These are phyloP conservation scores for Mesocricetus auratus DNA, from an alignment of 2,113 vertebrate species.

Conservation along the genomic window DNA sequence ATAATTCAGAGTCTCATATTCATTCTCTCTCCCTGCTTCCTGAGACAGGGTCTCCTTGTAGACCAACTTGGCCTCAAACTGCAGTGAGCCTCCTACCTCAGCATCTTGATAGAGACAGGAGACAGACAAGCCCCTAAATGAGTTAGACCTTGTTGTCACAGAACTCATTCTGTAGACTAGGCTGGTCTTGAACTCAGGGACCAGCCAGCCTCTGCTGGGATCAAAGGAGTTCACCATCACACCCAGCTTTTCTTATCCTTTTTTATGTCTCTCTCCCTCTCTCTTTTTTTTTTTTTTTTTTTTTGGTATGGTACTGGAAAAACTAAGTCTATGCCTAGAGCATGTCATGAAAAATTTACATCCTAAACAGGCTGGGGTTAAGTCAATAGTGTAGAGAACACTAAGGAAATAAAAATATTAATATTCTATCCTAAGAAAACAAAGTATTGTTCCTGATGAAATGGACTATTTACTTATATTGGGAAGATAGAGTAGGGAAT, in stretches of 20 bases:
- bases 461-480: neutral
- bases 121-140: neutral
- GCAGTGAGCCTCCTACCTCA: neutral
- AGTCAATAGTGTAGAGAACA: neutral
- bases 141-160: neutral
- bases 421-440: neutral
- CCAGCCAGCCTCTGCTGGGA: neutral
- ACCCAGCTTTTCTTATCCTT: neutral
- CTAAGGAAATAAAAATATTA: neutral
- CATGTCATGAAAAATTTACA: neutral
- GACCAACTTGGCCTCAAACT: neutral
- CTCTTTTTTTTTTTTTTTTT: neutral
- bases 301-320: neutral
- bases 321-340: neutral
- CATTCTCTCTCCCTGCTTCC: neutral
- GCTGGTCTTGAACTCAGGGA: neutral
- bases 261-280: neutral
- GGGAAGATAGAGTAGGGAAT: neutral
- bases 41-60: neutral
- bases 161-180: neutral
- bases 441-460: slow-evolving; percentile 30
- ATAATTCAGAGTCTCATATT: neutral
- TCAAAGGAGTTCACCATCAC: neutral
- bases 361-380: neutral
- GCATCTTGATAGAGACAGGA: neutral